Base-by-base conservation (phyloP, 2,888 invertebrate genomes). In the Diplolepis rosae region DNA sequence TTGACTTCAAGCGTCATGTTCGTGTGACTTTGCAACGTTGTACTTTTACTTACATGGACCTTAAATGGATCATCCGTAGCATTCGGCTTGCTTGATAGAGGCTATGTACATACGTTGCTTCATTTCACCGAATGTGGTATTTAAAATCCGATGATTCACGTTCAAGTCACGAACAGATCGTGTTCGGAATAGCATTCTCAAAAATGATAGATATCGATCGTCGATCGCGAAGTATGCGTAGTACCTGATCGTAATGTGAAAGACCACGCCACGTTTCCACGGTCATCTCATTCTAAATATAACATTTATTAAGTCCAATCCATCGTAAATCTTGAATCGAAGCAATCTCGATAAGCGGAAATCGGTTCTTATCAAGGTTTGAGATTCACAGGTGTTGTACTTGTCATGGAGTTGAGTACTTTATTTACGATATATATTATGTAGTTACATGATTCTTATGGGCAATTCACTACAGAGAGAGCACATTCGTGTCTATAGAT, bases 1-100 rank as follows among this genome's bases (percentile, higher is more conserved):
- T 73, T 72, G 70, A 68, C 75, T 71, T 68, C 70, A 52, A 70
- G 73, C 79, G 79, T 78, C 77, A 79, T 77, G 77, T 77, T 81
- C 73, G 73, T 73, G 73, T 72, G 70, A 73, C 66, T 79, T 78
- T 71, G 70, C 65, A 35, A 68, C 70, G 69, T 68, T 65, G 52
- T 69, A 71, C 76, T 72, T 65, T 66, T 15, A 66, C 69, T 68
- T 75, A 66, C 68, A 69, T 45, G 18, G 18, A 45, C 45, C 18
- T 69, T 74, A 72, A 76, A 74, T 76, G 72, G 73, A 76, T 76
- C 76, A 72, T 72, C 76, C 70, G 9, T 73, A 69, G 67, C 70
- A 68, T 68, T 67, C 68, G 68, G 66, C 9, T 18, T 9, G 18
- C 27, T 9, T 30, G 15, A 6, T 18, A 32, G 28, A 72, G 42